phyloP scores from a whole-genome alignment of 2,797 vertebrate genomes.

The Scleropages formosus region DNA sequence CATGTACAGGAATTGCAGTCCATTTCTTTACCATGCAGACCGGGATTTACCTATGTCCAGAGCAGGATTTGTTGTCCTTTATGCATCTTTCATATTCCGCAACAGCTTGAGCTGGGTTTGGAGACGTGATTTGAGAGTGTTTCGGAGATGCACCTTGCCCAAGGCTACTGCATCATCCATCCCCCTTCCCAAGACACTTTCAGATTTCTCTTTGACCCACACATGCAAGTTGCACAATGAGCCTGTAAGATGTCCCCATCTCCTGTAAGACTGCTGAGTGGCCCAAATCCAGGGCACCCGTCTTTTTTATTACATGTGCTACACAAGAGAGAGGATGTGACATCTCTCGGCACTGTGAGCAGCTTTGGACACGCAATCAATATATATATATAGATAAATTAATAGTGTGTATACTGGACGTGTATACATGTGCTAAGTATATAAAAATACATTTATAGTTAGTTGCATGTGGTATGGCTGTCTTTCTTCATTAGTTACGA shows the following conservation, averaged over 20 bases:
- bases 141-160: background rate
- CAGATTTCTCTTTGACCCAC: slow-evolving; percentile 6
- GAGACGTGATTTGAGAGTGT: background rate
- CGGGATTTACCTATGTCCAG: no score
- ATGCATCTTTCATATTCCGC: no score
- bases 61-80: no score
- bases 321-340: no score
- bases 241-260: slow-evolving; percentile 6
- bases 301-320: background rate
- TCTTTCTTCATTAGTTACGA: no score
- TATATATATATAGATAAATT: no score
- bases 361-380: no score
- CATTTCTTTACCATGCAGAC: background rate
- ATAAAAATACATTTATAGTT: no score
- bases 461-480: no score
- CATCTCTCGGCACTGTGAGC: no score
- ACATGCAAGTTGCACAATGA: slow-evolving; percentile 9
- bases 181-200: slow-evolving; percentile 3
- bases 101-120: background rate
- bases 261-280: background rate
- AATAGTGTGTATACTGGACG: no score
- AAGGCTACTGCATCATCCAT: background rate
- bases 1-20: background rate
- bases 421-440: no score
- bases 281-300: background rate